Percentiles rank a stretch among this genome's conserved stretches.
phyloP scores from a whole-genome alignment of 2,888 invertebrate species.

The Boloria euphrosyne region DNA sequence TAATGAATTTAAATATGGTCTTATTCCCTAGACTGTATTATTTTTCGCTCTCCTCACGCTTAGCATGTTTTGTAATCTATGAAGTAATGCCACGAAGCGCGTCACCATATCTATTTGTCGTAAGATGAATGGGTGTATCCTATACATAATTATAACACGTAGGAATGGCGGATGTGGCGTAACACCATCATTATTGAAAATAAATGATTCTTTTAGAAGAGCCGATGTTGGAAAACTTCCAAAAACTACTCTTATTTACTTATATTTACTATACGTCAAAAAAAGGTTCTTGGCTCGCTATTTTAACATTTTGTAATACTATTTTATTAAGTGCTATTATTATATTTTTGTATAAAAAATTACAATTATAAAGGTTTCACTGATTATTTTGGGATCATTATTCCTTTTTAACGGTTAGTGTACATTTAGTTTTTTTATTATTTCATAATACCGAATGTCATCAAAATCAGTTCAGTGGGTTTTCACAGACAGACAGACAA shows the following conservation, averaged over 20 bases:
- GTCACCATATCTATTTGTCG: slow-evolving; percentile 39
- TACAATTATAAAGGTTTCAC: too few species aligned
- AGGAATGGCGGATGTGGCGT: slow-evolving; percentile 40
- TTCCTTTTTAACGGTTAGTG: too few species aligned
- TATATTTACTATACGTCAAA: slow-evolving; percentile 8
- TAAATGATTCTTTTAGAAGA: slow-evolving; percentile 39
- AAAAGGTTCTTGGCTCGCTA: background rate
- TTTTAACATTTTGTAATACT: background rate
- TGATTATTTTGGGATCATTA: too few species aligned
- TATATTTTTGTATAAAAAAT: background rate
- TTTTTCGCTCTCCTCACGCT: slow-evolving; percentile 3
- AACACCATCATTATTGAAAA: slow-evolving; percentile 40
- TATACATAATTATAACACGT: slow-evolving; percentile 41
- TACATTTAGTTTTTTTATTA: too few species aligned
- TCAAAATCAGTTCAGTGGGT: too few species aligned
- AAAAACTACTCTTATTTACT: slow-evolving; percentile 30
- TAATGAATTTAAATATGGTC: background rate
- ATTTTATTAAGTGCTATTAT: background rate
- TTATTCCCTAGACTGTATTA: background rate
- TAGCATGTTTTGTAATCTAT: slow-evolving; percentile 30
- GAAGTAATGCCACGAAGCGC: slow-evolving; percentile 35
- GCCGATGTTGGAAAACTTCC: slow-evolving; percentile 38
- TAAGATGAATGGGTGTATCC: slow-evolving; percentile 38
- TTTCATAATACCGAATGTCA: too few species aligned
- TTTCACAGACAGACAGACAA: too few species aligned